Evolutionary conservation across 1,140 invertebrate species (phyloP), one percentile per base, ranked within the genome.

Genomic region (Saxidomus purpurata): DNA sequence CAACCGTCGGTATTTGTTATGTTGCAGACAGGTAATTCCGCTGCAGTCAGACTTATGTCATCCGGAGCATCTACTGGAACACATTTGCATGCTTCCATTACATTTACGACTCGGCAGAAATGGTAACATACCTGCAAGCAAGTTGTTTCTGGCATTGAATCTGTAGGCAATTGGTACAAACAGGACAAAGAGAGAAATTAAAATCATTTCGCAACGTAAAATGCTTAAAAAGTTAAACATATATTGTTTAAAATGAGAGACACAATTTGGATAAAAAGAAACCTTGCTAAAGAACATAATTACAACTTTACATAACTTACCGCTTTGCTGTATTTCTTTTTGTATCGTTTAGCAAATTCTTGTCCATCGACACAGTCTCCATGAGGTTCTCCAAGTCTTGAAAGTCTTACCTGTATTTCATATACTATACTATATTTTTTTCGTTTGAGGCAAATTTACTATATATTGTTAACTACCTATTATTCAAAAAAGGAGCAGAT

Each of bases 31-130:
- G 61, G 61, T 9, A 67, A 19, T 34, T 6, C 31, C 8, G 61
- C 34, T 13, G 61, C 9, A 28, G 28, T 67, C 6, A 67, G 61
- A 36, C 19, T 36, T 3, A 67, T 67, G 6, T 28, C 31, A 22
- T 59, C 52, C 13, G 69, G 52, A 13, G 83, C 36, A 36, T 38
- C 69, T 11, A 52, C 69, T 4, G 83, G 83, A 40, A 71, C 76
- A 69, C 83, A 86, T 25, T 40, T 47, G 43, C 83, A 86, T 31
- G 40, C 47, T 17, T 59, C 52, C 2, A 86, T 76, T 76, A 55
- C 59, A 38, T 86, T 55, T 40, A 40, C 38, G 38, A 76, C 52
- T 9, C 69, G 83, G 76, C 83, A 86, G 25, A 86, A 74, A 15
- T 86, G 49, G 15, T 74, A 59, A 28, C 83, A 86, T 25, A 69